Evolutionary conservation across 1,140 invertebrate species (phyloP).

Genomic region (Ephestia elutella): DNA sequence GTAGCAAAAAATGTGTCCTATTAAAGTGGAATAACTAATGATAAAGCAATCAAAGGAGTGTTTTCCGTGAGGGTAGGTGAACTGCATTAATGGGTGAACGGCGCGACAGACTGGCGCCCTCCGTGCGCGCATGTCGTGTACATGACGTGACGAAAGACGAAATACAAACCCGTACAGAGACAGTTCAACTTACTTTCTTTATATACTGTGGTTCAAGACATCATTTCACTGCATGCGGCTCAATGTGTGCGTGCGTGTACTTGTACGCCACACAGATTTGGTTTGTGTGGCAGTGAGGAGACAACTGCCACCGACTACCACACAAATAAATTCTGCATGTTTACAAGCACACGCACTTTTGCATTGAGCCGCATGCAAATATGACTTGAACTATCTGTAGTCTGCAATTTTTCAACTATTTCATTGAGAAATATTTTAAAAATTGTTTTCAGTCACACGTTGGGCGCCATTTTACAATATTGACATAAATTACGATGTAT

Average conservation of each 20-base stretch:
- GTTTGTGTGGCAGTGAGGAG: too few relatives aligned
- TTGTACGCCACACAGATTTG: too few relatives aligned
- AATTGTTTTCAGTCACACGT: background rate
- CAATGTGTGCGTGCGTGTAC: too few relatives aligned
- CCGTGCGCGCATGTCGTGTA: constrained; percentile 17
- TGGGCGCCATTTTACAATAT: background rate
- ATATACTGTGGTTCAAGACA: background rate
- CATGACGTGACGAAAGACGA: background rate
- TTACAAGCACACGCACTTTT: too few relatives aligned
- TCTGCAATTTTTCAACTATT: too few relatives aligned
- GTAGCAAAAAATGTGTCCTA: constrained; percentile 7
- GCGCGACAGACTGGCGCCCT: constrained; percentile 45
- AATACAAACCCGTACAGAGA: background rate
- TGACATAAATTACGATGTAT: too few relatives aligned
- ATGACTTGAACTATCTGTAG: too few relatives aligned
- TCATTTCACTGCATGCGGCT: background rate
- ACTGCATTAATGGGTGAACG: constrained; percentile 47
- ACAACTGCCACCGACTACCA: too few relatives aligned
- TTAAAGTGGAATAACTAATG: constrained; percentile 10
- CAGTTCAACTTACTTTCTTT: background rate
- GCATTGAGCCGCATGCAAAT: too few relatives aligned
- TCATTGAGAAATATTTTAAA: too few relatives aligned
- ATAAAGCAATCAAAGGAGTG: constrained; percentile 15
- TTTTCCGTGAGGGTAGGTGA: constrained; percentile 37
- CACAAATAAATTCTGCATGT: too few relatives aligned